Percentiles rank a stretch among this genome's conserved stretches.
These are phyloP conservation scores for Theocolax elegans DNA, from an alignment of 1,140 invertebrate species.

Conservation along the genomic window DNA sequence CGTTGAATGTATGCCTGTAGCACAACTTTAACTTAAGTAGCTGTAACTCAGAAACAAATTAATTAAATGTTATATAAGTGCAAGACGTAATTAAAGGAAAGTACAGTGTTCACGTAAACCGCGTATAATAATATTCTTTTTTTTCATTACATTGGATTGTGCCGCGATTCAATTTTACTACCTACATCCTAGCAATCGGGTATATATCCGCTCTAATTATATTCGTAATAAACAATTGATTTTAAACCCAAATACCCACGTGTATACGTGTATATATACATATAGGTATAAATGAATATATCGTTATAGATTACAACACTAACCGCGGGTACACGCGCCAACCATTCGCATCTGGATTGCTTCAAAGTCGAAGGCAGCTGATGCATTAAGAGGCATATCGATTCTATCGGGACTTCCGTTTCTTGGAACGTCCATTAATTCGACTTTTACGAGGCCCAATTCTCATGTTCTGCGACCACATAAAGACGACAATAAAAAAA, in stretches of 20 bases:
- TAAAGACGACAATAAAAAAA: background rate
- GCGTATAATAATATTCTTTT: background rate
- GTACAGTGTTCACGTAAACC: background rate
- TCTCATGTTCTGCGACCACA: background rate
- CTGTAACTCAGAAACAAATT: slow-evolving; percentile 7
- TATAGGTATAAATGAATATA: too few species aligned
- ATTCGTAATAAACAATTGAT: slow-evolving; percentile 15
- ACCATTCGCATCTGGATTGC: slow-evolving; percentile 3
- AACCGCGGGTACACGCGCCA: background rate
- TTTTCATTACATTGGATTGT: background rate
- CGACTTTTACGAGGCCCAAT: background rate
- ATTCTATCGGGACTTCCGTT: slow-evolving; percentile 17
- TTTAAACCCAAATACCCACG: background rate
- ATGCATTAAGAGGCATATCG: slow-evolving; percentile 16
- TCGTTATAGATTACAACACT: too few species aligned
- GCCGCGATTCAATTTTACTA: background rate
- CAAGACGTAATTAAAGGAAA: slow-evolving; percentile 12
- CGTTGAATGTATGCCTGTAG: background rate
- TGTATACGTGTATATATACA: background rate
- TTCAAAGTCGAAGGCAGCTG: slow-evolving; percentile 10
- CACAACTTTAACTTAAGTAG: slow-evolving; percentile 9
- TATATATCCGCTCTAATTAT: background rate
- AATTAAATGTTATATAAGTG: slow-evolving; percentile 14
- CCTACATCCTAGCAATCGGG: background rate
- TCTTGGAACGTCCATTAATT: background rate